A percentile compares a stretch with the other conserved stretches of the same genome.
These are phyloP conservation scores for Pantala flavescens DNA, from an alignment of 1,140 invertebrate genomes.

Conservation along the genomic window DNA sequence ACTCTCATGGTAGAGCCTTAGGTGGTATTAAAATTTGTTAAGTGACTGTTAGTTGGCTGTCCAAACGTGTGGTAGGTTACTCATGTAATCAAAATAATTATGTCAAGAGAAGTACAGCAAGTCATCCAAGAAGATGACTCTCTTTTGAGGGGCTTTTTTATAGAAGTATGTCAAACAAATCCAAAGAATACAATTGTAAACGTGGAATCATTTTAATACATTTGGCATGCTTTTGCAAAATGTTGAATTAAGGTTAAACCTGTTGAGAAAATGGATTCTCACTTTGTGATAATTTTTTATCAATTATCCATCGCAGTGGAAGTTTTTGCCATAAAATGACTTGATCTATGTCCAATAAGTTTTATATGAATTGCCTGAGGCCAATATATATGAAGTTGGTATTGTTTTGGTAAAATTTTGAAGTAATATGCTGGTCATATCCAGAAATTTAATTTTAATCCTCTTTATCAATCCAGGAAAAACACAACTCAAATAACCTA, in stretches of 20 bases:
- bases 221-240: background rate
- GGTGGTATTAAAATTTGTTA: background rate
- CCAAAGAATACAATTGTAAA: background rate
- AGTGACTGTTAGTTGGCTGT: background rate
- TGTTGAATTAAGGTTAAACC: background rate
- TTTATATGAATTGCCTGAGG: background rate
- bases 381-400: background rate
- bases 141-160: background rate
- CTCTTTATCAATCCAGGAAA: background rate
- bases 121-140: background rate
- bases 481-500: background rate
- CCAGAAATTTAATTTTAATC: background rate
- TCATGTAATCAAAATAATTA: background rate
- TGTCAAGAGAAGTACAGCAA: background rate
- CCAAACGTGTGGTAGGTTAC: background rate
- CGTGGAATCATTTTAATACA: background rate
- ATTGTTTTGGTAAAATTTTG: background rate
- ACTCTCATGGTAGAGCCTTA: background rate
- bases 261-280: background rate
- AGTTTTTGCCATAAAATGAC: background rate
- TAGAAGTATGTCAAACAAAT: background rate
- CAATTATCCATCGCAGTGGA: background rate
- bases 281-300: slow-evolving; percentile 11
- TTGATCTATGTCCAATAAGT: background rate
- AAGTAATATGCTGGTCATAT: background rate